Percentiles rank a stretch among this genome's conserved stretches.
Evolutionary conservation across 2,113 vertebrate genomes (phyloP).

Genomic region (Synodontis membranacea): DNA sequence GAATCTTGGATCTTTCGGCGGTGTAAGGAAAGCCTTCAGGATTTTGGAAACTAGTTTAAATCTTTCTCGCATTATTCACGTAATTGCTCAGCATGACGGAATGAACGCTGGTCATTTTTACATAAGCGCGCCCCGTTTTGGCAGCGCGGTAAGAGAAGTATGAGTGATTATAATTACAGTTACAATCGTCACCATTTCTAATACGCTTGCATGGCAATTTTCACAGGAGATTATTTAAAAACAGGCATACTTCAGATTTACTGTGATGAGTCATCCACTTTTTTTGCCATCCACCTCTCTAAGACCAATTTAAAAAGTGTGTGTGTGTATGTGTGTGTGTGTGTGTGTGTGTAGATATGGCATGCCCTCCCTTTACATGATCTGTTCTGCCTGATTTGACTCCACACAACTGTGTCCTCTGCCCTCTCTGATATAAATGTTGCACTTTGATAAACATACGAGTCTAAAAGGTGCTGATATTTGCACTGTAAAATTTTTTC

Average conservation of each 20-base stretch:
- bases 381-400: conserved; percentile 51
- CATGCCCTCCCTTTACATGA: conserved; percentile 52
- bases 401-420: conserved; percentile 63
- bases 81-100: conserved; percentile 44
- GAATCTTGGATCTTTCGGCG: conserved; percentile 54
- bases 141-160: conserved; percentile 24
- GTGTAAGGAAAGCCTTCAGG: conserved; percentile 33
- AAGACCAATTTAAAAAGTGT: conserved; percentile 6
- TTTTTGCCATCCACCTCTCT: not conserved
- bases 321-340: conserved; percentile 19
- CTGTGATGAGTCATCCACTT: conserved; percentile 17
- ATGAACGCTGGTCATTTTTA: conserved; percentile 45
- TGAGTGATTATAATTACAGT: conserved; percentile 26
- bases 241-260: conserved; percentile 10
- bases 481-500: conserved; percentile 58
- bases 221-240: not conserved
- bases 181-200: conserved; percentile 27
- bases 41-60: conserved; percentile 52
- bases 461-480: conserved; percentile 69
- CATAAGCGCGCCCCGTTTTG: not conserved
- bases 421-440: conserved; percentile 72
- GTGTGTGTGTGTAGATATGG: conserved; percentile 23
- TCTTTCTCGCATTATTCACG: conserved; percentile 48
- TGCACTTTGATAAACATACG: conserved; percentile 76
- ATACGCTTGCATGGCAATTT: conserved; percentile 31